Base-by-base conservation (phyloP, 2,113 vertebrate genomes). In the Campylomormyrus tamandua region DNA sequence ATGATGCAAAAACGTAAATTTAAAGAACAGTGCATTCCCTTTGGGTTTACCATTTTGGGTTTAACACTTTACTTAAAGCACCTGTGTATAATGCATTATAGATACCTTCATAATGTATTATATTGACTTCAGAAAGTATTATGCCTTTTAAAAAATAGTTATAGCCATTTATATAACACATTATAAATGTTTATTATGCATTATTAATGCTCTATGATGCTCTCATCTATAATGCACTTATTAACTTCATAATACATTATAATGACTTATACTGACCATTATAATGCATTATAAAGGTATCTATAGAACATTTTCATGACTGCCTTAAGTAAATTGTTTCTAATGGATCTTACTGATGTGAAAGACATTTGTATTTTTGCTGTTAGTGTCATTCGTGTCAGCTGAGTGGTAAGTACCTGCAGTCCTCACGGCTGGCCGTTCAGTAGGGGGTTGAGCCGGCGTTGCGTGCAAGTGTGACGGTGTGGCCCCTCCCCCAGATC, bases 401-500 rank as follows among this genome's bases (percentile, higher is more conserved):
- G 58, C n/a, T 9, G 58, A 27, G 24, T 27, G 58, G 58, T 27
- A 3, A 66, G n/a, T 66, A 27, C 58, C 58, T 66, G 58, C 24
- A 10, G 24, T 66, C 2, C 2, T 1, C 58, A 1, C 8, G 9
- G 58, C 24, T 66, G 8, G 62, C 24, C n/a, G n/a, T 27, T 11
- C n/a, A 27, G 62, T 27, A 1, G n/a, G 62, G 9, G n/a, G 10
- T 1, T 11, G n/a, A 3, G 4, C 1, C 13, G 35, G 15, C 31
- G 0, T 31, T 35, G 66, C 10, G 0, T 21, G 5, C 15, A 5
- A 35, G 13, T 39, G 27, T 90, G 49, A 88, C 56, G 24, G 8
- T 49, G 19, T 10, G 88, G 66, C 21, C 91, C 17, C 83, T 46
- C 11, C 74, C 94, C 50, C 93, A 99, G 98, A 99, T 99, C 6